phyloP scores from a whole-genome alignment of 2,797 vertebrate species.

The Syndactyla subalaris region DNA sequence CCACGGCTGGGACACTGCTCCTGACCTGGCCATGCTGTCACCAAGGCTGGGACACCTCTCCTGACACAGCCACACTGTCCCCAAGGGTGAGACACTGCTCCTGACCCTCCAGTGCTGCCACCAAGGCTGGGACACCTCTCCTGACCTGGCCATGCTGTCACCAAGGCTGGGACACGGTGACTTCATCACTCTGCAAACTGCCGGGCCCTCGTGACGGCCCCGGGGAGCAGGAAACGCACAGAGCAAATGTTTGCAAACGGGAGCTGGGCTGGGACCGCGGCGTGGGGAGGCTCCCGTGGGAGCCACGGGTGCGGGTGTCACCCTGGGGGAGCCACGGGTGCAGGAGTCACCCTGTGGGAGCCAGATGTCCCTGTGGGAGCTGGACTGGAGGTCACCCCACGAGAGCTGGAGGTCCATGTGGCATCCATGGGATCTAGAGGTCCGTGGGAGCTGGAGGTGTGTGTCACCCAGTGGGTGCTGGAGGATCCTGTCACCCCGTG shows the following conservation, averaged over 20 bases:
- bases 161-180: not conserved
- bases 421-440: too few species aligned
- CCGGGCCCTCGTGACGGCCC: not conserved
- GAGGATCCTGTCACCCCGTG: not conserved
- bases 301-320: too few species aligned
- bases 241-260: not conserved
- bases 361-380: too few species aligned
- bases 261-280: not conserved
- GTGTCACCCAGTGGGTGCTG: too few species aligned
- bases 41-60: too few species aligned
- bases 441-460: too few species aligned
- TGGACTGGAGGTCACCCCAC: not conserved
- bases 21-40: not conserved
- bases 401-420: too few species aligned
- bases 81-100: not conserved
- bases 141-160: fast-evolving
- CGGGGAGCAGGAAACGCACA: not conserved
- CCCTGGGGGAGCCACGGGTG: too few species aligned
- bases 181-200: slow-evolving; percentile 33
- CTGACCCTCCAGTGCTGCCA: not conserved
- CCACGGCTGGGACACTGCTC: too few species aligned
- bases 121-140: not conserved
- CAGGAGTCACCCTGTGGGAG: too few species aligned
- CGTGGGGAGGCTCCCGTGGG: not conserved
- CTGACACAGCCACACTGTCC: too few species aligned